Conservation (phyloP, 2,113 vertebrate species). For the Leucosticte australis region DNA sequence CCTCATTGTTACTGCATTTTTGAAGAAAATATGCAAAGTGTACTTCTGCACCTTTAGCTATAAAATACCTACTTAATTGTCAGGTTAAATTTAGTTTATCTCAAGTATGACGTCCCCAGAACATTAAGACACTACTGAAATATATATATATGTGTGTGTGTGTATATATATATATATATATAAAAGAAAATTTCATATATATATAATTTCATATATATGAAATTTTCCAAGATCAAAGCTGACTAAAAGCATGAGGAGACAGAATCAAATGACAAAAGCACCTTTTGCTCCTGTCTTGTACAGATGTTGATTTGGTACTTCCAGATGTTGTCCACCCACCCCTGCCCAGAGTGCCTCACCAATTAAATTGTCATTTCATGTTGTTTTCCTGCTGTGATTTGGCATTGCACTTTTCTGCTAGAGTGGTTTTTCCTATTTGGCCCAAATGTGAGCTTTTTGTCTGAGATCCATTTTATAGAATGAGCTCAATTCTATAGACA, state of each 20-base stretch:
- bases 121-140: neutral
- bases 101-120: neutral
- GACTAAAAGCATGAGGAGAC: neutral
- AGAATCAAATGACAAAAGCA: neutral
- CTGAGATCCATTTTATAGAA: neutral
- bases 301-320: too few species aligned
- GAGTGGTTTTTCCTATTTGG: neutral
- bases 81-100: neutral
- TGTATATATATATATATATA: neutral
- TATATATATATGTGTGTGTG: neutral
- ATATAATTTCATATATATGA: neutral
- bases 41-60: neutral
- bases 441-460: neutral
- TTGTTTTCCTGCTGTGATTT: neutral
- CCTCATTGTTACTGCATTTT: neutral
- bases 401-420: neutral
- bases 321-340: accelerated
- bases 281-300: neutral
- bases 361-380: neutral
- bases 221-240: neutral
- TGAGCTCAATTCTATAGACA: neutral
- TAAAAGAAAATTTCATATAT: too few species aligned
- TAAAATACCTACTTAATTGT: neutral
- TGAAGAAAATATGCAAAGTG: neutral
- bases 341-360: neutral